Percentiles rank a stretch among this genome's conserved stretches.
Evolutionary conservation across 2,888 invertebrate species (phyloP).

Genomic region (Leucozona laternaria): DNA sequence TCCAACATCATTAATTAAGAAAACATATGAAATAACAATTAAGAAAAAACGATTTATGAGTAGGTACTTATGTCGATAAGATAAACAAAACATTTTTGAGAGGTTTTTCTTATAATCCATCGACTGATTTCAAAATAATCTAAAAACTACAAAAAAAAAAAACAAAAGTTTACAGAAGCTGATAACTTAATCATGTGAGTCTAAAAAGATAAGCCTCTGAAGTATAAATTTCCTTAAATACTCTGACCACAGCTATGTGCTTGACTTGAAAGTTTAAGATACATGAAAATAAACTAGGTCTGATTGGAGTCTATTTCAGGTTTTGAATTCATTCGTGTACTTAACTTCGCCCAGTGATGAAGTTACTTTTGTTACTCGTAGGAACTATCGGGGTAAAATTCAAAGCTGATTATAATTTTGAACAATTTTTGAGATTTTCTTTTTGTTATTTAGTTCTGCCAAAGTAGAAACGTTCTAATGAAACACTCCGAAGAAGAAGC

Average conservation of each 20-base stretch:
- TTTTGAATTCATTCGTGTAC: neutral
- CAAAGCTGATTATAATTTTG: neutral
- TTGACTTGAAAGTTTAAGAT: neutral
- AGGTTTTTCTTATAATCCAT: neutral
- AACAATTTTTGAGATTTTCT: neutral
- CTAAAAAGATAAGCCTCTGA: neutral
- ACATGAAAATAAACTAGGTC: neutral
- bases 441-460: conserved; percentile 39
- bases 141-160: neutral
- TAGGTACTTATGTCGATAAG: neutral
- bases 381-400: conserved; percentile 54
- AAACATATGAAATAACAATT: neutral
- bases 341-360: neutral
- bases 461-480: conserved; percentile 10
- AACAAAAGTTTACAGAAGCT: neutral
- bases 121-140: neutral
- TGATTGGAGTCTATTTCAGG: neutral
- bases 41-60: neutral
- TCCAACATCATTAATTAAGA: neutral
- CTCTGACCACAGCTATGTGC: neutral
- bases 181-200: neutral
- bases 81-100: neutral
- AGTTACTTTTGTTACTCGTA: neutral
- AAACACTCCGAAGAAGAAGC: conserved; percentile 84
- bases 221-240: neutral